Percentiles rank a stretch among this genome's conserved stretches.
phyloP scores from a whole-genome alignment of 2,113 vertebrate genomes.

The Rhea pennata region DNA sequence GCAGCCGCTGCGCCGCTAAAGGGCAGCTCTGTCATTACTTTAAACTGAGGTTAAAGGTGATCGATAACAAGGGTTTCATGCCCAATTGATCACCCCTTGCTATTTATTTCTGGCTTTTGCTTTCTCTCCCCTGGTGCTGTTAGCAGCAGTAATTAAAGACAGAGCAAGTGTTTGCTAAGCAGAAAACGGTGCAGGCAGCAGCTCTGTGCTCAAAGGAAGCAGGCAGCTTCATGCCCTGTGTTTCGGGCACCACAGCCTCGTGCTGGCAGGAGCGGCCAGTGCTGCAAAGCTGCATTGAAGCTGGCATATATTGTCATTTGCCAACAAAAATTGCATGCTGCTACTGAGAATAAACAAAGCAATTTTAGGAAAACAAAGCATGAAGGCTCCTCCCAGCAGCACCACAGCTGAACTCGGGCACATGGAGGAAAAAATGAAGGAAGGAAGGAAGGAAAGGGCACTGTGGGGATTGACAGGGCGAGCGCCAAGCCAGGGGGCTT shows the following conservation, averaged over 20 bases:
- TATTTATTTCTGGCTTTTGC: conserved; percentile 78
- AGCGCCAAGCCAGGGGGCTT: too few relatives aligned
- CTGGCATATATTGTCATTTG: not conserved
- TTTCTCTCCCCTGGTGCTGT: conserved; percentile 57
- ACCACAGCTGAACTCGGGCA: not conserved
- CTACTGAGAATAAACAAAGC: not conserved
- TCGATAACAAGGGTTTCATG: conserved; percentile 90
- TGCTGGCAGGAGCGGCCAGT: not conserved
- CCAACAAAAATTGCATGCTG: not conserved
- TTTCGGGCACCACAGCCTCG: not conserved
- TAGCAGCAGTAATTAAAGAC: conserved; percentile 75
- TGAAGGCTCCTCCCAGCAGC: not conserved
- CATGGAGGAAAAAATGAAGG: too few relatives aligned
- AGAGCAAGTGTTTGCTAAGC: conserved; percentile 62
- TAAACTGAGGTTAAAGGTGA: conserved; percentile 93
- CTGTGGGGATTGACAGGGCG: too few relatives aligned
- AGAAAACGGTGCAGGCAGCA: conserved; percentile 46
- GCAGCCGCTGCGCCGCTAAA: conserved; percentile 87
- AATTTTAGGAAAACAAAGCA: not conserved
- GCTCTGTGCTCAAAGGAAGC: not conserved
- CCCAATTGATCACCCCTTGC: conserved; percentile 86
- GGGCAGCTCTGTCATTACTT: conserved; percentile 90
- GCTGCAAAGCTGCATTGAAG: not conserved
- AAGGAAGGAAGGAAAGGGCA: too few relatives aligned
- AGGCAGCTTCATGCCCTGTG: not conserved